Evolutionary conservation across 2,797 vertebrate species (phyloP).

Genomic region (Leptatherina wallacei): DNA sequence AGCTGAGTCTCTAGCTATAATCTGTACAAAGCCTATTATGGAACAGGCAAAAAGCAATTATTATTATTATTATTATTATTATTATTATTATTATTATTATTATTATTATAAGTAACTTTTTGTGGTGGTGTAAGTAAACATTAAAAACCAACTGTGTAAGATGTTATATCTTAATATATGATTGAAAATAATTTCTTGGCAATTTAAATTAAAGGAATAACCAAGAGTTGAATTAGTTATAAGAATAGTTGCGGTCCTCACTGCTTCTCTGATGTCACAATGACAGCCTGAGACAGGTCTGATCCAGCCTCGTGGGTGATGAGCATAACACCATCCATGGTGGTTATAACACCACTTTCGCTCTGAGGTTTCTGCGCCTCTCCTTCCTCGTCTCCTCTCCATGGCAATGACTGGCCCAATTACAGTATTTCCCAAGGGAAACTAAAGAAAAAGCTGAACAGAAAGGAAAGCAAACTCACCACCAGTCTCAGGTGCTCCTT

Average conservation of each 20-base stretch:
- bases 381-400: background rate
- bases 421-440: background rate
- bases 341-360: background rate
- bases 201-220: no score
- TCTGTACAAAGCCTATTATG: no score
- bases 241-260: background rate
- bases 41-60: no score
- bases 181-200: no score
- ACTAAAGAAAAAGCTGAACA: background rate
- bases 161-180: no score
- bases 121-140: no score
- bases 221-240: background rate
- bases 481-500: slow-evolving; percentile 47
- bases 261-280: background rate
- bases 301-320: background rate
- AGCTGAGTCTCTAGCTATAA: no score
- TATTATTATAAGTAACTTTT: no score
- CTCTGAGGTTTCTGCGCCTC: background rate
- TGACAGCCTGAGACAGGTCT: background rate
- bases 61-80: no score
- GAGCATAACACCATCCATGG: background rate
- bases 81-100: no score
- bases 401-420: slow-evolving; percentile 7
- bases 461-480: slow-evolving; percentile 53
- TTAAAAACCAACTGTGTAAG: no score